A percentile compares a stretch with the other conserved stretches of the same genome.
Evolutionary conservation across 1,140 invertebrate species (phyloP).

Genomic region (Sipha flava): DNA sequence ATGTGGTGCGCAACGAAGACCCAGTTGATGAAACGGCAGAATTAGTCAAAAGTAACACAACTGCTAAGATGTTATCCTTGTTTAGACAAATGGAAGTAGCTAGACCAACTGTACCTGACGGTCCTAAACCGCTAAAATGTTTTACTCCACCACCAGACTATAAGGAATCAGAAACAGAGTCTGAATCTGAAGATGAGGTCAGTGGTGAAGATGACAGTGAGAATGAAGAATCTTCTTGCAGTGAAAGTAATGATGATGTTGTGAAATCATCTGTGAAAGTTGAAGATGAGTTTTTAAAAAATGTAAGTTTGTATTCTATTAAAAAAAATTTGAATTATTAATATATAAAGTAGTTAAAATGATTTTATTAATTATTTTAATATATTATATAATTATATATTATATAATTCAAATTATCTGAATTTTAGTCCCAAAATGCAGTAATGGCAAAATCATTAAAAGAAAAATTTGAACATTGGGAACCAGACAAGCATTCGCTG

Average conservation of each 20-base stretch:
- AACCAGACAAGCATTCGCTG: conserved; percentile 46
- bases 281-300: conserved; percentile 54
- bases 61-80: conserved; percentile 71
- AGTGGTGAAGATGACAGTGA: conserved; percentile 50
- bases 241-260: conserved; percentile 43
- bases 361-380: too few relatives aligned
- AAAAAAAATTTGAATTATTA: too few relatives aligned
- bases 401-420: not conserved
- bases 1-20: conserved; percentile 59
- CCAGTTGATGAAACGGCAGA: conserved; percentile 50
- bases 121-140: conserved; percentile 72
- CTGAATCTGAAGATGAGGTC: conserved; percentile 44
- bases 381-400: not conserved
- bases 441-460: conserved; percentile 76
- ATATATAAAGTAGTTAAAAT: too few relatives aligned
- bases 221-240: conserved; percentile 48
- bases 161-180: conserved; percentile 43
- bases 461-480: conserved; percentile 87
- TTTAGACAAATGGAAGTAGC: conserved; percentile 78
- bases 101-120: conserved; percentile 52
- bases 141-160: conserved; percentile 80
- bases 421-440: conserved; percentile 58
- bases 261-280: conserved; percentile 51
- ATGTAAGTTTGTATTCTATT: conserved; percentile 40
- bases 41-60: conserved; percentile 60